A percentile compares a stretch with the other conserved stretches of the same genome.
Evolutionary conservation across 2,888 invertebrate genomes (phyloP).

Genomic region (Lamproptera curius): DNA sequence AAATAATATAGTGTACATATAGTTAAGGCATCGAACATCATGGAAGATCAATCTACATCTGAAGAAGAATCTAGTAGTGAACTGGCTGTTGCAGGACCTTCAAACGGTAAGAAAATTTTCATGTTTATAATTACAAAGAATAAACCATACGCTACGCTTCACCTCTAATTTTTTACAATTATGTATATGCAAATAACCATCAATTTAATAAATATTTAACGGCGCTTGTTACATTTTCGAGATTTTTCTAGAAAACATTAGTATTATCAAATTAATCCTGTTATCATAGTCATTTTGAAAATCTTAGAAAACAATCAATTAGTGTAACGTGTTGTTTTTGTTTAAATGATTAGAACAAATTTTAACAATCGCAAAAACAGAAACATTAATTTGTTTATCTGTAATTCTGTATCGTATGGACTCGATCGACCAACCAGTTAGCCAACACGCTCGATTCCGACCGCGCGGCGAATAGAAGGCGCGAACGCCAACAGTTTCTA

Average conservation of each 20-base stretch:
- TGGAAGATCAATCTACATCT: slow-evolving; percentile 25
- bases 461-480: slow-evolving; percentile 19
- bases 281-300: no score
- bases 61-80: slow-evolving; percentile 20
- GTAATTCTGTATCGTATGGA: slow-evolving; percentile 16
- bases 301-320: no score
- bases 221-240: no score
- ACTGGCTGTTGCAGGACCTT: slow-evolving; percentile 24
- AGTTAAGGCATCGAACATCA: slow-evolving; percentile 2
- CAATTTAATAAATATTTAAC: no score
- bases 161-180: no score
- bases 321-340: no score
- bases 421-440: slow-evolving; percentile 16
- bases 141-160: no score
- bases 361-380: slow-evolving; percentile 2
- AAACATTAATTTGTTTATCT: slow-evolving; percentile 10
- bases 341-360: neutral
- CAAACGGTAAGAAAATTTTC: slow-evolving; percentile 24
- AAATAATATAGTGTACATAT: neutral
- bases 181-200: no score
- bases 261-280: no score
- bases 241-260: no score
- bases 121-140: no score
- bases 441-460: slow-evolving; percentile 17
- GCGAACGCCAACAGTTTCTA: slow-evolving; percentile 28